A percentile compares a stretch with the other conserved stretches of the same genome.
phyloP scores from a whole-genome alignment of 1,140 invertebrate species.

The Gonioctena quinquepunctata region DNA sequence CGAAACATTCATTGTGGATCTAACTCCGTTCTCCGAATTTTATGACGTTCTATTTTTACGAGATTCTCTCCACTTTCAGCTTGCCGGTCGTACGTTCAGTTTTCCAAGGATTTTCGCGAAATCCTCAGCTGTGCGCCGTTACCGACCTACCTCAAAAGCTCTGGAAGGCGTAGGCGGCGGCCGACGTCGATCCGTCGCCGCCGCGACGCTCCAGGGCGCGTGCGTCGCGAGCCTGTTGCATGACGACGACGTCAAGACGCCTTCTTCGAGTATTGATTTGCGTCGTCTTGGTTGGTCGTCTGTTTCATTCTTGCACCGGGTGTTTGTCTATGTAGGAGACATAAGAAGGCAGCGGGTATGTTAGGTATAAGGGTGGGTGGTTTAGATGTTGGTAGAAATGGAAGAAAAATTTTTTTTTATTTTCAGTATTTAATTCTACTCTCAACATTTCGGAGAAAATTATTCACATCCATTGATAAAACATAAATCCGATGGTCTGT shows the following conservation, averaged over 20 bases:
- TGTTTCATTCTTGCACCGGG: background rate
- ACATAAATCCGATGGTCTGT: too few species aligned
- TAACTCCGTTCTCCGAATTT: constrained; percentile 12
- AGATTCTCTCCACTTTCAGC: constrained; percentile 20
- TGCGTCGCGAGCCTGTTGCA: constrained; percentile 35
- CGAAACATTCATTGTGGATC: too few species aligned
- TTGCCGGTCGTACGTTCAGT: background rate
- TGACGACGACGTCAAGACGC: constrained; percentile 40
- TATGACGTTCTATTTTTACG: constrained; percentile 28
- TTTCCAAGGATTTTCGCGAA: background rate
- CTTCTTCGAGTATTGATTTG: constrained; percentile 9
- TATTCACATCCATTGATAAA: too few species aligned
- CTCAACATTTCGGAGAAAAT: too few species aligned
- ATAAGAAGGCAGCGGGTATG: too few species aligned
- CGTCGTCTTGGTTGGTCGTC: background rate
- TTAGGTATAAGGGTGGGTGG: too few species aligned
- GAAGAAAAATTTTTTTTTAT: too few species aligned
- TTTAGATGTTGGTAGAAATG: too few species aligned
- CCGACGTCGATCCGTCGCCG: constrained; percentile 12
- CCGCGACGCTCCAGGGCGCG: constrained; percentile 17
- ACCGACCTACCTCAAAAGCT: constrained; percentile 36
- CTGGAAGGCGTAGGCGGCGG: constrained; percentile 14
- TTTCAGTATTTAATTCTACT: too few species aligned
- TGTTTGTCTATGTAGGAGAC: background rate
- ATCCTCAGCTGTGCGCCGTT: constrained; percentile 26